These are phyloP conservation scores for Brachionus calyciflorus DNA, from an alignment of 1,140 invertebrate species.

Conservation along the genomic window DNA sequence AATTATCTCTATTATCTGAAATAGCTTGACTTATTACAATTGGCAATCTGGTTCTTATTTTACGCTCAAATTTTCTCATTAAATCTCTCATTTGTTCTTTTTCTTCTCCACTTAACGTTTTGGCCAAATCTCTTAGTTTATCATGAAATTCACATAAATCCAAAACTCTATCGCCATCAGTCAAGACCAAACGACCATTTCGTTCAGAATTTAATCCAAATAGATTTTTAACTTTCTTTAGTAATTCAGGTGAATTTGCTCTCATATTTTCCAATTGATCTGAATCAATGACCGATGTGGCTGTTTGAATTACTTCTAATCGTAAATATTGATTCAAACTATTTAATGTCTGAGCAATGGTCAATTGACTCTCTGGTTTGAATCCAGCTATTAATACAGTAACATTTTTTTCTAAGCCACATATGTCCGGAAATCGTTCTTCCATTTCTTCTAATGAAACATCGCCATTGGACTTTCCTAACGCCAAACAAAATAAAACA, in stretches of 20 bases:
- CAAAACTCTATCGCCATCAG: background rate
- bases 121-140: background rate
- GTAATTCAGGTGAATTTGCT: background rate
- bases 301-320: background rate
- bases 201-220: background rate
- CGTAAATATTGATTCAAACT: slow-evolving; percentile 36
- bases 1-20: slow-evolving; percentile 5
- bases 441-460: slow-evolving; percentile 7
- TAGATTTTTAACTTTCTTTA: background rate
- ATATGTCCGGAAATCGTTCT: slow-evolving; percentile 3
- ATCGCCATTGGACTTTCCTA: background rate
- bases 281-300: background rate
- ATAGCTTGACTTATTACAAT: slow-evolving; percentile 14
- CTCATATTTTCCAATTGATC: slow-evolving; percentile 8
- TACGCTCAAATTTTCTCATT: slow-evolving; percentile 1
- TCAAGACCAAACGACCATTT: background rate
- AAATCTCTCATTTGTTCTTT: background rate
- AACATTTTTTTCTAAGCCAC: slow-evolving; percentile 7
- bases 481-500: background rate
- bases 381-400: background rate
- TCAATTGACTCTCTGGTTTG: background rate
- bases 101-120: background rate
- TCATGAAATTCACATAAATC: slow-evolving; percentile 22
- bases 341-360: background rate
- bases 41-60: background rate